Evolutionary conservation across 64 coral and sea anemone species (phyloP).

Genomic region (Anthopleura sola): DNA sequence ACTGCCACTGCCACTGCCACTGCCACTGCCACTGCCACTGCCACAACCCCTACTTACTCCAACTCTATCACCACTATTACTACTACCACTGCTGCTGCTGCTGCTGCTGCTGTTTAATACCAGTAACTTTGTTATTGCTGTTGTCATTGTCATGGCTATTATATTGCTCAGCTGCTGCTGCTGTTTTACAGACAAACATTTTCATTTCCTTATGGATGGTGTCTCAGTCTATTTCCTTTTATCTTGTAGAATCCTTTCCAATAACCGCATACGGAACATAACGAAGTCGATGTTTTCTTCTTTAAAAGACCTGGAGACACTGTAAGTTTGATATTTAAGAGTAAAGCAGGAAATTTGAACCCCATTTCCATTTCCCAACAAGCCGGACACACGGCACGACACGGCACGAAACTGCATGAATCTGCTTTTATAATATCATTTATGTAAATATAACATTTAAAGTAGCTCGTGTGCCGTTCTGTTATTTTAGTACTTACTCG

Average conservation of each 20-base stretch:
- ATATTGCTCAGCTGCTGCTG: too few species aligned
- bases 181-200: too few species aligned
- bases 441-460: too few species aligned
- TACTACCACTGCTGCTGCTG: neutral
- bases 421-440: too few species aligned
- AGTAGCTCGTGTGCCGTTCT: too few species aligned
- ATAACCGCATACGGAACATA: neutral
- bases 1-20: neutral
- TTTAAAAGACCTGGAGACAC: neutral
- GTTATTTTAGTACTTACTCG: too few species aligned
- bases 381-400: too few species aligned
- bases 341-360: neutral
- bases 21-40: neutral
- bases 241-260: slow-evolving; percentile 18
- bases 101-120: neutral
- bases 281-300: slow-evolving; percentile 5
- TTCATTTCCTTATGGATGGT: too few species aligned
- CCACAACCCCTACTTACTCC: neutral
- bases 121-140: neutral
- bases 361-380: too few species aligned
- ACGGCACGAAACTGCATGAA: too few species aligned
- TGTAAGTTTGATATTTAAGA: neutral
- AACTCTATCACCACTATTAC: neutral
- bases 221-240: too few species aligned
- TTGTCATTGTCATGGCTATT: neutral